Percentiles rank a stretch among this genome's conserved stretches.
phyloP scores from a whole-genome alignment of 1,140 invertebrate genomes.

The Aplysia californica region DNA sequence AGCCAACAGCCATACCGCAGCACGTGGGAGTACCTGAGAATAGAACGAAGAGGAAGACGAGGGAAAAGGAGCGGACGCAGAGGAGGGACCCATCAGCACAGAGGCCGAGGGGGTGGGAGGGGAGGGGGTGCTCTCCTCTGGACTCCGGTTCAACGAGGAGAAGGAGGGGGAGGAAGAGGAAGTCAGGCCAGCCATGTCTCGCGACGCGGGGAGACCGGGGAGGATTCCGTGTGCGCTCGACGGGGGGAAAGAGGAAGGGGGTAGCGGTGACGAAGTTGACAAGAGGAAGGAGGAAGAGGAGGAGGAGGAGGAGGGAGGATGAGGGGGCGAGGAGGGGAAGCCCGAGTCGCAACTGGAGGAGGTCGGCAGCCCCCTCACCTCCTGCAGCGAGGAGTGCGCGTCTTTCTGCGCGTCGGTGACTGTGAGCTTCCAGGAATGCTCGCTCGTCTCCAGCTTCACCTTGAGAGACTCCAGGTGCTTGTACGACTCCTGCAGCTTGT shows the following conservation, averaged over 20 bases:
- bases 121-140: no score
- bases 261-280: no score
- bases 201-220: not conserved
- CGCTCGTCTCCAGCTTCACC: constrained; percentile 53
- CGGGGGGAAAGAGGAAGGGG: no score
- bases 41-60: not conserved
- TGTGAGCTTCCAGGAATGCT: constrained; percentile 54
- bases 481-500: constrained; percentile 65
- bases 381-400: constrained; percentile 54
- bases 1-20: no score
- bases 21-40: constrained; percentile 25
- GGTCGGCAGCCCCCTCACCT: constrained; percentile 49
- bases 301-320: not conserved
- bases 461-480: constrained; percentile 61
- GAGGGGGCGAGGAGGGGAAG: not conserved
- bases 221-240: no score
- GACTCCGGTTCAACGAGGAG: no score
- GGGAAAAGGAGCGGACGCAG: not conserved
- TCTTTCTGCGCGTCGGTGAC: constrained; percentile 65
- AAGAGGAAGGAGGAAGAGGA: no score
- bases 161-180: not conserved
- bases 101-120: no score
- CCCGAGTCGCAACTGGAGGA: not conserved
- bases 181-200: not conserved
- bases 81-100: no score